Conservation (phyloP, 2,888 invertebrate genomes). For the Dyspetes luteomarginatus region DNA sequence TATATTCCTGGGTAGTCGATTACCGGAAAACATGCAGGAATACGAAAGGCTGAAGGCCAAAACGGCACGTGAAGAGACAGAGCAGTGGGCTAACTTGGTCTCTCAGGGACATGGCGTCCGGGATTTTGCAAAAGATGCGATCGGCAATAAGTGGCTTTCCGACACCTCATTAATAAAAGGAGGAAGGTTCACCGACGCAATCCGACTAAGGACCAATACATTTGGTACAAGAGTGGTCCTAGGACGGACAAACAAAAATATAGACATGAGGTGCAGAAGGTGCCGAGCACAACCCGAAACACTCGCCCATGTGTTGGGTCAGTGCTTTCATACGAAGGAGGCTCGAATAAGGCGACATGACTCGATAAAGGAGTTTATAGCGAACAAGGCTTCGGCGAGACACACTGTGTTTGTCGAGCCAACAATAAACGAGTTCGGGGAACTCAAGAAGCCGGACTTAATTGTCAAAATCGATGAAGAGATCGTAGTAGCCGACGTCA, state of each 20-base stretch:
- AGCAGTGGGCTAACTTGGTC: conserved; percentile 12
- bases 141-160: conserved; percentile 36
- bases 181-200: conserved; percentile 37
- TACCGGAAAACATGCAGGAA: not conserved
- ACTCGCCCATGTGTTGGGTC: conserved; percentile 74
- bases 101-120: conserved; percentile 21
- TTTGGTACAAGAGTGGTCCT: conserved; percentile 44
- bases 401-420: conserved; percentile 24
- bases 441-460: conserved; percentile 74
- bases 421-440: conserved; percentile 44
- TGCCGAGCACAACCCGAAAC: conserved; percentile 74
- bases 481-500: conserved; percentile 74
- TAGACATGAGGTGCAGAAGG: conserved; percentile 66
- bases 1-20: not conserved
- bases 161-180: conserved; percentile 19
- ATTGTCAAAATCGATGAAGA: conserved; percentile 69
- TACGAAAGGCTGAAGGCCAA: not conserved
- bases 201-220: conserved; percentile 61
- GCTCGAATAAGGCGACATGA: conserved; percentile 56
- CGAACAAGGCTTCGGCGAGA: not conserved
- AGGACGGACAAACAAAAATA: not conserved
- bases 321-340: conserved; percentile 54
- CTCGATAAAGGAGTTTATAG: conserved; percentile 36
- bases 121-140: not conserved
- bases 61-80: not conserved